Evolutionary conservation across 2,888 invertebrate genomes (phyloP).

Genomic region (Caenorhabditis sp.): DNA sequence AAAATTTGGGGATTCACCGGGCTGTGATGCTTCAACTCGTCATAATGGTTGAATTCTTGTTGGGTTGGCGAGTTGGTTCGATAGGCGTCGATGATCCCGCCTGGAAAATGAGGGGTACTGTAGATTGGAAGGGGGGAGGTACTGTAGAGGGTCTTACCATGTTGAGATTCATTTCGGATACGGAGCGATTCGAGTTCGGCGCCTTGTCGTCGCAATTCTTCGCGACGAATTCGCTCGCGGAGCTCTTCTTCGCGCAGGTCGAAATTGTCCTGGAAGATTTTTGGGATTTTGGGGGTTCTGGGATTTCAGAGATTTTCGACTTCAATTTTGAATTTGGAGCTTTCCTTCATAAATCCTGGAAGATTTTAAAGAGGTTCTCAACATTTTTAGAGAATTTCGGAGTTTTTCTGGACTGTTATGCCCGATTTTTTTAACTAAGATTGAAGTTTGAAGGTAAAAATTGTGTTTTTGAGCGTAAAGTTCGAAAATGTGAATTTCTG

Average conservation of each 20-base stretch:
- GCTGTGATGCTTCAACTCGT: constrained; percentile 23
- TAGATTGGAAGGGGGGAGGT: constrained; percentile 13
- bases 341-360: too few relatives aligned
- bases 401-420: too few relatives aligned
- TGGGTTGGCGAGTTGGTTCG: constrained; percentile 4
- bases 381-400: too few relatives aligned
- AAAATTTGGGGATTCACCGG: constrained; percentile 9
- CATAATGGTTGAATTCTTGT: constrained; percentile 33
- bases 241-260: constrained; percentile 30
- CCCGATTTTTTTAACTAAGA: too few relatives aligned
- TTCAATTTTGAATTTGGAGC: too few relatives aligned
- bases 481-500: too few relatives aligned
- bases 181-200: constrained; percentile 21
- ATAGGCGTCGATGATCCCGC: constrained; percentile 1
- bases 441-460: too few relatives aligned
- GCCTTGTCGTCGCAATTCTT: constrained; percentile 20
- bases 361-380: too few relatives aligned
- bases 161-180: constrained; percentile 8
- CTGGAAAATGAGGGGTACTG: neutral
- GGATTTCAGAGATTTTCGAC: too few relatives aligned
- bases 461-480: too few relatives aligned
- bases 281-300: neutral
- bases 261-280: constrained; percentile 1
- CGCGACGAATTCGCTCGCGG: constrained; percentile 21
- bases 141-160: neutral